phyloP scores from a whole-genome alignment of 2,113 vertebrate genomes.

The Spea multiplicata region DNA sequence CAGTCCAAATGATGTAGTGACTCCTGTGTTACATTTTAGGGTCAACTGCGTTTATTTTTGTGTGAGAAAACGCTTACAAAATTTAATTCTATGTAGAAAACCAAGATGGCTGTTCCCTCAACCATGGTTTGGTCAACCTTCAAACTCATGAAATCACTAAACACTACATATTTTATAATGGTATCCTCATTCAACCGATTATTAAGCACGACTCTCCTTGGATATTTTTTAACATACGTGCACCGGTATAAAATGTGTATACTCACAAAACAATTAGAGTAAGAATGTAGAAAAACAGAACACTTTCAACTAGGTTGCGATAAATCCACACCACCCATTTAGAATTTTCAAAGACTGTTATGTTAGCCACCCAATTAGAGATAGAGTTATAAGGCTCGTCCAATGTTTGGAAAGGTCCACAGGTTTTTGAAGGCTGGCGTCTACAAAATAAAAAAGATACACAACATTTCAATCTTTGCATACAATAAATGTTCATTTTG shows the following conservation, averaged over 20 bases:
- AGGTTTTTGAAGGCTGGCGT: constrained; percentile 75
- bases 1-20: no score
- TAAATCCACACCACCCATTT: constrained; percentile 85
- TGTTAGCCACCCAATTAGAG: constrained; percentile 67
- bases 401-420: constrained; percentile 86
- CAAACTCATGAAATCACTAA: no score
- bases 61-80: no score
- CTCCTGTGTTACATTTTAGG: no score
- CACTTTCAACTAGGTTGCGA: constrained; percentile 74
- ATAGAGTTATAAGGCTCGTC: constrained; percentile 69
- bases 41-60: no score
- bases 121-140: no score
- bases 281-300: constrained; percentile 85
- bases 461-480: background rate
- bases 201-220: background rate
- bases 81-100: no score
- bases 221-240: background rate
- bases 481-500: background rate
- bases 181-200: background rate
- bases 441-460: constrained; percentile 57
- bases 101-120: no score
- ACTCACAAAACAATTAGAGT: constrained; percentile 80
- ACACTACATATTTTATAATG: no score
- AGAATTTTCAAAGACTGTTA: constrained; percentile 51
- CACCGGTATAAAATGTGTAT: background rate